Conservation (phyloP, 2,797 vertebrate species). For the Cryptoblepharus egeriae region DNA sequence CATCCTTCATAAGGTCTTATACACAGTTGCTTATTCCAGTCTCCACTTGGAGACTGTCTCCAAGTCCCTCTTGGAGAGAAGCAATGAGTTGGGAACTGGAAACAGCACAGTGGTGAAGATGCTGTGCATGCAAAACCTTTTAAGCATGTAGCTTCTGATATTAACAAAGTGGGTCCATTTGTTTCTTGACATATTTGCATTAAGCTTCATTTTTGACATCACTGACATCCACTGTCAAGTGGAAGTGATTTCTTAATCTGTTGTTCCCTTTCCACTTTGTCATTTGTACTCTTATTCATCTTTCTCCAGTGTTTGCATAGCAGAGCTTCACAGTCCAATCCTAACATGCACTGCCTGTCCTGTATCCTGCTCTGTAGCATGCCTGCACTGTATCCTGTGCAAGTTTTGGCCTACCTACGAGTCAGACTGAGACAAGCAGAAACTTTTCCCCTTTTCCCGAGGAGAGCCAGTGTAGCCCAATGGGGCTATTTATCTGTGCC, state of each 20-base stretch:
- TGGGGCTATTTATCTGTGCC: too few species aligned
- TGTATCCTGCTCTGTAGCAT: too few species aligned
- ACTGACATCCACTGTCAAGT: too few species aligned
- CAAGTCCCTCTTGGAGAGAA: background rate
- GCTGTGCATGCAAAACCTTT: background rate
- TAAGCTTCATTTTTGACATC: too few species aligned
- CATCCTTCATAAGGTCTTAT: conserved; percentile 15
- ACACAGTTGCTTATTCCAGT: background rate
- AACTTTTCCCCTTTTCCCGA: too few species aligned
- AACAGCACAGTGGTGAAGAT: conserved; percentile 14
- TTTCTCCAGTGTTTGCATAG: background rate
- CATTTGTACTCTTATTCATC: background rate
- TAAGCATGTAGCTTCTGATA: conserved; percentile 9
- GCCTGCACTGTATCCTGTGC: too few species aligned
- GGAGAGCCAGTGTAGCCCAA: too few species aligned
- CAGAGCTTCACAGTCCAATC: background rate
- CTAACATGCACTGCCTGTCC: too few species aligned
- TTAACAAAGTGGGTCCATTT: background rate
- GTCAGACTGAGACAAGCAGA: too few species aligned
- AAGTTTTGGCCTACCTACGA: too few species aligned
- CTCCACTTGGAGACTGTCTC: too few species aligned
- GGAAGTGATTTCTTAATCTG: background rate
- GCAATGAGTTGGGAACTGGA: conserved; percentile 1
- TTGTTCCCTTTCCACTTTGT: background rate
- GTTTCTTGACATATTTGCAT: background rate